These are phyloP conservation scores for Zeuzera pyrina DNA, from an alignment of 2,888 invertebrate genomes.

Conservation along the genomic window DNA sequence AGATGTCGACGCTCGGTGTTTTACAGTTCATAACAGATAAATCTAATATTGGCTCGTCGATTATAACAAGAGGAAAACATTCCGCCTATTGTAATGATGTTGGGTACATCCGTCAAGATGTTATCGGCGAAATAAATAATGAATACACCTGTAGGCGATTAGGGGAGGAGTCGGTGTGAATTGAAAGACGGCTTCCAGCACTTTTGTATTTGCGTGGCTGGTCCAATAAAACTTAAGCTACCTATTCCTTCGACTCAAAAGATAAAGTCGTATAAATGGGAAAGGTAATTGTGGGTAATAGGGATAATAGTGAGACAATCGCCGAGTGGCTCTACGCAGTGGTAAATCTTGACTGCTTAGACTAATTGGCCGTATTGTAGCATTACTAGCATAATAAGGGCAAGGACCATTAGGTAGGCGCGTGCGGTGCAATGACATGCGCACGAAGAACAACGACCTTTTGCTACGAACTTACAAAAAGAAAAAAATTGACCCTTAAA, in stretches of 20 bases:
- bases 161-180: slow-evolving; percentile 43
- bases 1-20: slow-evolving; percentile 32
- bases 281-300: too few species aligned
- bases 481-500: too few species aligned
- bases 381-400: slow-evolving; percentile 22
- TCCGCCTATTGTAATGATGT: slow-evolving; percentile 55
- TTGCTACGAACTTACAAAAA: neutral
- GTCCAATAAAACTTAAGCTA: neutral
- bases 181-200: slow-evolving; percentile 43
- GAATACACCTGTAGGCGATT: slow-evolving; percentile 52
- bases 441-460: slow-evolving; percentile 3
- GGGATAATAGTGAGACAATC: slow-evolving; percentile 32
- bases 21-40: slow-evolving; percentile 25
- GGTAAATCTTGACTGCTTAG: slow-evolving; percentile 36
- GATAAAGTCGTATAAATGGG: neutral
- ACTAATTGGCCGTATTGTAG: slow-evolving; percentile 52
- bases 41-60: slow-evolving; percentile 47
- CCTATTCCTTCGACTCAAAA: neutral
- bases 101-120: slow-evolving; percentile 62
- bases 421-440: slow-evolving; percentile 7
- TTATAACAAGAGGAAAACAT: slow-evolving; percentile 48
- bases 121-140: slow-evolving; percentile 62
- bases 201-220: slow-evolving; percentile 29
- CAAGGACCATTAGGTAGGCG: slow-evolving; percentile 11
- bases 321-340: slow-evolving; percentile 28